Conservation (phyloP, 2,797 vertebrate species). For the Rhincodon typus region DNA sequence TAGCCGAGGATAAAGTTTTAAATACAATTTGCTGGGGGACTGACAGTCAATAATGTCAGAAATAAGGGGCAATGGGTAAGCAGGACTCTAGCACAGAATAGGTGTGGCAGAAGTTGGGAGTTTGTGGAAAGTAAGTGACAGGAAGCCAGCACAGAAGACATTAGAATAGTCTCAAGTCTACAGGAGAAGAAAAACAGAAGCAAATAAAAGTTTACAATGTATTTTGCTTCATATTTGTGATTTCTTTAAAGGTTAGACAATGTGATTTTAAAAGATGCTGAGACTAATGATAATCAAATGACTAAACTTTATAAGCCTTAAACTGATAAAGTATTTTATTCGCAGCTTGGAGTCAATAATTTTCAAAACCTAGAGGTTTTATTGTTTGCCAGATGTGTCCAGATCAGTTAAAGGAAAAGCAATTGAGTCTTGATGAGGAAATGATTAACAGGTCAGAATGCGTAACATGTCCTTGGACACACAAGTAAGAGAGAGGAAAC, state of each 20-base stretch:
- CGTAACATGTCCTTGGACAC: neutral
- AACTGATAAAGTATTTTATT: neutral
- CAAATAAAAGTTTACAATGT: neutral
- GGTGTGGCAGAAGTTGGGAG: neutral
- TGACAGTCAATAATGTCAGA: neutral
- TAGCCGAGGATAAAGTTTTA: neutral
- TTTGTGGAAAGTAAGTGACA: neutral
- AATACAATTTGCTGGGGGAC: neutral
- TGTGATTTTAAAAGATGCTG: neutral
- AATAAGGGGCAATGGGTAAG: neutral
- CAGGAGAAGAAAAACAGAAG: neutral
- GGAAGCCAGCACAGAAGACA: neutral
- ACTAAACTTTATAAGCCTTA: neutral
- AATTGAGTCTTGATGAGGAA: neutral
- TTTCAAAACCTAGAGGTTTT: neutral
- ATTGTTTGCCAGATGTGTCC: neutral
- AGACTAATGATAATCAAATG: neutral
- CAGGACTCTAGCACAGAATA: neutral
- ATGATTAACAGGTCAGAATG: neutral
- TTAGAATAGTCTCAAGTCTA: neutral
- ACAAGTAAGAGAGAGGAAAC: neutral
- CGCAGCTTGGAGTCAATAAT: neutral
- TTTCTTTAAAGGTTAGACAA: neutral
- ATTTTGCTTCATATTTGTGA: neutral
- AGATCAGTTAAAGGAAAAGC: neutral